A percentile compares a stretch with the other conserved stretches of the same genome.
These are phyloP conservation scores for Oxygymnocypris stewartii DNA, from an alignment of 2,113 vertebrate genomes.

Conservation along the genomic window DNA sequence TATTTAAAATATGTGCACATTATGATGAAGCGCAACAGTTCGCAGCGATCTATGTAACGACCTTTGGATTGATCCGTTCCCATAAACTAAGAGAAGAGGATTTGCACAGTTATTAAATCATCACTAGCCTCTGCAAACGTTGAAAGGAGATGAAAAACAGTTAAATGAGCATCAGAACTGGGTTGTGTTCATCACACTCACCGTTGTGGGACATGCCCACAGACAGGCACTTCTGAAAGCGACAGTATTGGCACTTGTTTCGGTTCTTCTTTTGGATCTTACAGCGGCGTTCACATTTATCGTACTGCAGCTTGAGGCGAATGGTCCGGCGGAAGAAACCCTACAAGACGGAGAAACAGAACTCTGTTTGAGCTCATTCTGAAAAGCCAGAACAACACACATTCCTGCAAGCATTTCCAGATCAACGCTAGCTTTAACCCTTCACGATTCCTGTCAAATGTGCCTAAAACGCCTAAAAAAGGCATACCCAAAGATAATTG, in stretches of 20 bases:
- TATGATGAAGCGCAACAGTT: too few relatives aligned
- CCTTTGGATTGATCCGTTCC: too few relatives aligned
- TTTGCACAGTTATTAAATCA: too few relatives aligned
- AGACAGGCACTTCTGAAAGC: constrained; percentile 98
- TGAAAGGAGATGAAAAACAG: too few relatives aligned
- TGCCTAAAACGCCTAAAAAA: too few relatives aligned
- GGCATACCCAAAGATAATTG: too few relatives aligned
- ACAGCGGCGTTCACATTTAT: constrained; percentile 89
- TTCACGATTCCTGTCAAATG: too few relatives aligned
- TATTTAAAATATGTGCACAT: too few relatives aligned
- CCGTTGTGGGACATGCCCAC: constrained; percentile 99
- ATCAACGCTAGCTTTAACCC: neutral
- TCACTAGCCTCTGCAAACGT: too few relatives aligned
- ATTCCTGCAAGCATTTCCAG: neutral
- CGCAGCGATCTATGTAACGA: too few relatives aligned
- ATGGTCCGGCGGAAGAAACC: constrained; percentile 95
- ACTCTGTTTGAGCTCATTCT: neutral
- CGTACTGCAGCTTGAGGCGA: constrained; percentile 91
- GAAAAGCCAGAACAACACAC: neutral
- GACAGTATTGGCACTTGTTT: constrained; percentile 99
- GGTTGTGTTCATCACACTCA: constrained; percentile 68
- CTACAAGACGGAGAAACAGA: constrained; percentile 62
- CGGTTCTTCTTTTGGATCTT: constrained; percentile 99
- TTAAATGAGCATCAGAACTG: too few relatives aligned
- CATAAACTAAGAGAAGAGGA: too few relatives aligned